Evolutionary conservation across 2,113 vertebrate species (phyloP).

Genomic region (Laticauda laticaudata): DNA sequence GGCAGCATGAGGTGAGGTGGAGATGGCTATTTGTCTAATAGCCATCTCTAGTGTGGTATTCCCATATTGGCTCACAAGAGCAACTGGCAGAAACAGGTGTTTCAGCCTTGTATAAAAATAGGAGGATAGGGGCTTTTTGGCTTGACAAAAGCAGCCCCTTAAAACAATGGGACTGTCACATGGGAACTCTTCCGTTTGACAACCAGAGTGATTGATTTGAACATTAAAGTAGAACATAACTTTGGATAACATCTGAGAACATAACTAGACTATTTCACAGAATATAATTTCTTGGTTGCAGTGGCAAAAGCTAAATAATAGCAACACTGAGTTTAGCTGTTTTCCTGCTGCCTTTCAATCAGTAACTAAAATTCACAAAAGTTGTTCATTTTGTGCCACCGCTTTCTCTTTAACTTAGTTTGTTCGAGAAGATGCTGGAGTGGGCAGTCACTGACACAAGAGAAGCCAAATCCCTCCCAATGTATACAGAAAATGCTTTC

Average conservation of each 20-base stretch:
- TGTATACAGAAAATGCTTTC: constrained; percentile 90
- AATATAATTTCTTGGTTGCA: neutral
- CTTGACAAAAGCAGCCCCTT: neutral
- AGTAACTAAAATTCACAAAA: constrained; percentile 40
- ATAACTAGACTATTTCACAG: neutral
- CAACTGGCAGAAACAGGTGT: neutral
- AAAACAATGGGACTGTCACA: neutral
- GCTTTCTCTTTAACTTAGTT: constrained; percentile 72
- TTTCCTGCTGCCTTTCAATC: neutral
- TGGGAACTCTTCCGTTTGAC: neutral
- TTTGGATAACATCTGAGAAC: neutral
- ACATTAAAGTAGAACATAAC: neutral
- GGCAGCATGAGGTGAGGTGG: neutral
- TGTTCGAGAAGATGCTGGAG: constrained; percentile 95
- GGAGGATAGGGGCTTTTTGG: neutral
- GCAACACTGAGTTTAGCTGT: neutral
- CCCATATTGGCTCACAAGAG: neutral
- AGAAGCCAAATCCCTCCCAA: constrained; percentile 81
- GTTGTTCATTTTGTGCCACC: constrained; percentile 31
- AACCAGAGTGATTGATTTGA: neutral
- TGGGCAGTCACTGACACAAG: constrained; percentile 89
- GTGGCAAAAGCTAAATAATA: neutral
- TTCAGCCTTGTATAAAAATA: neutral
- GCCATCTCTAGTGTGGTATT: neutral
- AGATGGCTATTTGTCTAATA: neutral